Conservation (phyloP, 2,888 invertebrate genomes). For the Mellilla xanthometata region DNA sequence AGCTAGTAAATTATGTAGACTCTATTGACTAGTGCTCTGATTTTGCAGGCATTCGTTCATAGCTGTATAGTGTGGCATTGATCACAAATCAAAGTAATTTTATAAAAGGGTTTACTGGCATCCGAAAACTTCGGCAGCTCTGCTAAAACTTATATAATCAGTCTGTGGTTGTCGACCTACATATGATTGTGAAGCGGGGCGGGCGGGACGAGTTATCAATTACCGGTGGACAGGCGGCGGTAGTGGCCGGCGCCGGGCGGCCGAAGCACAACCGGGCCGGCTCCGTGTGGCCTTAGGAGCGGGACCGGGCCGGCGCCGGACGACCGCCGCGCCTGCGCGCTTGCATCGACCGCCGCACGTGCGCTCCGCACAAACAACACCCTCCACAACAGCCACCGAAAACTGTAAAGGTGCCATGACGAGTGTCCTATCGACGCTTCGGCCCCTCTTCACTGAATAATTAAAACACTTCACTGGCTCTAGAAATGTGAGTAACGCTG, state of each 20-base stretch:
- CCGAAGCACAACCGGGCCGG: constrained; percentile 20
- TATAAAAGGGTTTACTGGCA: no score
- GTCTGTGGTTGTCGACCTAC: constrained; percentile 11
- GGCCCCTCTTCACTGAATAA: constrained; percentile 18
- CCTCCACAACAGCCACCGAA: constrained; percentile 23
- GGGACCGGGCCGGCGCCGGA: constrained; percentile 45
- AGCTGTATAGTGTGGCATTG: no score
- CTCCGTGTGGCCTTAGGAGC: constrained; percentile 3
- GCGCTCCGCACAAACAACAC: constrained; percentile 51
- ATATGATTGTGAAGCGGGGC: constrained; percentile 18
- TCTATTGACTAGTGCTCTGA: no score
- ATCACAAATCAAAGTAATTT: no score
- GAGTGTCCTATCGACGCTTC: background rate
- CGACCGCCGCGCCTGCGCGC: constrained; percentile 57
- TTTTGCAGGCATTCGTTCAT: no score
- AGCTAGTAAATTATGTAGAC: no score
- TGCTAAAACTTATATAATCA: constrained; percentile 16
- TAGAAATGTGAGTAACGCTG: background rate
- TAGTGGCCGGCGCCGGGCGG: constrained; percentile 9
- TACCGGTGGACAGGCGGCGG: constrained; percentile 18
- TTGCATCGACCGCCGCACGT: constrained; percentile 75
- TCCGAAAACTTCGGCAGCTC: background rate
- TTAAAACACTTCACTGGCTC: constrained; percentile 17
- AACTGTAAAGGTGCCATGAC: constrained; percentile 22
- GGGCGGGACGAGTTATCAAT: constrained; percentile 30